Conservation (phyloP, 2,888 invertebrate species). For the Branchinecta sandiegonensis region DNA sequence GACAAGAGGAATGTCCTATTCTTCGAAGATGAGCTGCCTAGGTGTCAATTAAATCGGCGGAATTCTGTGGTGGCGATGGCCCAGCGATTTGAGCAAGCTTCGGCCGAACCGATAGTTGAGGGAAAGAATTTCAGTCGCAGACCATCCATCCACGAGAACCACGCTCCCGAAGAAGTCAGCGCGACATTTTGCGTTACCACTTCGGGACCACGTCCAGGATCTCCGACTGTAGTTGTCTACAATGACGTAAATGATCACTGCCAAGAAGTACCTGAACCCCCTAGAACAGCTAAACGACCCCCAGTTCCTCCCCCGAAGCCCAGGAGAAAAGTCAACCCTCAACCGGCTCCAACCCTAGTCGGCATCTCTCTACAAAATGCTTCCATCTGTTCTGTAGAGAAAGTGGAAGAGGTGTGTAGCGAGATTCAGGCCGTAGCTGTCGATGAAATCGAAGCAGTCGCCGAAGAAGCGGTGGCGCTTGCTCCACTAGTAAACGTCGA, state of each 20-base stretch:
- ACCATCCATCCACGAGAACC: not conserved
- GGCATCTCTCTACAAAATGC: not conserved
- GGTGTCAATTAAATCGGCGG: not conserved
- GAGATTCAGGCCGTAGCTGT: not conserved
- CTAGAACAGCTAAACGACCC: not conserved
- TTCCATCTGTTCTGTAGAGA: not conserved
- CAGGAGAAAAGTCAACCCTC: not conserved
- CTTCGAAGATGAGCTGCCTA: not conserved
- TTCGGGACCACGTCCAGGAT: not conserved
- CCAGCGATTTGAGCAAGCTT: too few species aligned
- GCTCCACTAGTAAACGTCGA: not conserved
- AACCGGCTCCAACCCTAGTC: not conserved
- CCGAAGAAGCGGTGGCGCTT: not conserved
- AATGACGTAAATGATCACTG: not conserved
- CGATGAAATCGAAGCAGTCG: not conserved
- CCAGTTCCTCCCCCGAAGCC: slow-evolving; percentile 5
- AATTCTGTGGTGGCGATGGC: not conserved
- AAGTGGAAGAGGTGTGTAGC: not conserved
- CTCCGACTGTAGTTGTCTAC: not conserved
- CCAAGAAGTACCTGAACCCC: not conserved
- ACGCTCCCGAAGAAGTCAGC: not conserved
- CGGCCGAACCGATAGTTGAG: not conserved
- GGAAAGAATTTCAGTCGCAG: not conserved
- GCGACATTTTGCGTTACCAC: not conserved
- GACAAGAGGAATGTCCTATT: not conserved